Conservation (phyloP, 2,113 vertebrate species). For the Centrocercus urophasianus region DNA sequence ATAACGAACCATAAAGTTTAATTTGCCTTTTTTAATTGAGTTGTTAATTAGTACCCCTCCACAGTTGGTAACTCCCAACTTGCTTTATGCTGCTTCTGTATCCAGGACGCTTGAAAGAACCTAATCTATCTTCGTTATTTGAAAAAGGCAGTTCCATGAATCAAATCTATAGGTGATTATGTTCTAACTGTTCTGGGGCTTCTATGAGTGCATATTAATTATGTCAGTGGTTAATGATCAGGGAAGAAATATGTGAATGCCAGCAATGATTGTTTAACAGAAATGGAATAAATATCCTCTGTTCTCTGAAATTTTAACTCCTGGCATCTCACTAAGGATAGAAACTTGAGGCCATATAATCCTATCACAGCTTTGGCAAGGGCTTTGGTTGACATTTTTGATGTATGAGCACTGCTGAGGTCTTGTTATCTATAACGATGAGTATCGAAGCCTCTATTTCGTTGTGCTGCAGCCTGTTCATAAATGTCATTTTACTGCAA, state of each 20-base stretch:
- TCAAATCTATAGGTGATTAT: slow-evolving; percentile 81
- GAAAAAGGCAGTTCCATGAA: slow-evolving; percentile 76
- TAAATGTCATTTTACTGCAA: background rate
- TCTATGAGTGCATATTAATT: slow-evolving; percentile 78
- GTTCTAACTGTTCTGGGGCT: slow-evolving; percentile 73
- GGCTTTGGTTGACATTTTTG: background rate
- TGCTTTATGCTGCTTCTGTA: slow-evolving; percentile 73
- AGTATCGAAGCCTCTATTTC: background rate
- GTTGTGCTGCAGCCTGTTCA: background rate
- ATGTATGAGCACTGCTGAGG: background rate
- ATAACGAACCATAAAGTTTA: slow-evolving; percentile 83
- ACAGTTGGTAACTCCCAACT: slow-evolving; percentile 73
- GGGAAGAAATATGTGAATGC: slow-evolving; percentile 51
- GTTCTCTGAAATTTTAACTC: background rate
- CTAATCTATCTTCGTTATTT: slow-evolving; percentile 77
- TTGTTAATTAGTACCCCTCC: slow-evolving; percentile 84
- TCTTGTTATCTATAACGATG: background rate
- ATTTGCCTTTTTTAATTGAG: slow-evolving; percentile 88
- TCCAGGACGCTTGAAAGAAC: slow-evolving; percentile 70
- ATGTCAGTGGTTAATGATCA: slow-evolving; percentile 75
- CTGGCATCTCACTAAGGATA: background rate
- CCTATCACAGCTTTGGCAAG: background rate
- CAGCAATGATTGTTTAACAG: slow-evolving; percentile 37
- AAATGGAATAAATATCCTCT: background rate
- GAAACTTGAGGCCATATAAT: background rate